Evolutionary conservation across 2,888 invertebrate species (phyloP).

Genomic region (Polia nebulosa): DNA sequence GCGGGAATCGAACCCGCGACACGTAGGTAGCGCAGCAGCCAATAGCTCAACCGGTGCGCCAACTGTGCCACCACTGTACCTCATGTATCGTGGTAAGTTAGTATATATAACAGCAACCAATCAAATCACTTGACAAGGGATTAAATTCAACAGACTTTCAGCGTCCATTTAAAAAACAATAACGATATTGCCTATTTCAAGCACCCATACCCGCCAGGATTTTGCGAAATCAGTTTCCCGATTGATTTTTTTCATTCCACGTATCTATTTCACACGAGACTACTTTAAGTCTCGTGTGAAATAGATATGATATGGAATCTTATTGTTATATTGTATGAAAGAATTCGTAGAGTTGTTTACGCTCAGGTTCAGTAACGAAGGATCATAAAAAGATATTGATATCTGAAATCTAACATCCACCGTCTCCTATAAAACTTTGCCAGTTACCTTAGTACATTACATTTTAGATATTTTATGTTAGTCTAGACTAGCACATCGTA

Average conservation of each 20-base stretch:
- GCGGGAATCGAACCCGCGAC: not conserved
- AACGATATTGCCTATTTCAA: constrained; percentile 16
- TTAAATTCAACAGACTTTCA: not conserved
- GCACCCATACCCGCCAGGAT: not conserved
- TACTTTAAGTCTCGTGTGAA: constrained; percentile 9
- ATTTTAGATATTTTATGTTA: constrained; percentile 60
- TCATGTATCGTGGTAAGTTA: not conserved
- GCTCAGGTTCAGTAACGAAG: constrained; percentile 42
- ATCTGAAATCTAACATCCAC: constrained; percentile 59
- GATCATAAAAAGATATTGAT: constrained; percentile 64
- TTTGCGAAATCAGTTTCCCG: not conserved
- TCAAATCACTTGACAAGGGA: constrained; percentile 23
- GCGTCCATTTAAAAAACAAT: constrained; percentile 14
- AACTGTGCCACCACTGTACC: not conserved
- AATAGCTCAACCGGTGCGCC: not conserved
- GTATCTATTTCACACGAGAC: too few relatives aligned
- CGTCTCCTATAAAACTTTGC: constrained; percentile 57
- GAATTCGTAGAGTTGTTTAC: constrained; percentile 56
- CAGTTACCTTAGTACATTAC: constrained; percentile 64
- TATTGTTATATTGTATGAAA: constrained; percentile 31
- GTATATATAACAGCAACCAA: constrained; percentile 14
- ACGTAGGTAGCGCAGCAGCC: not conserved
- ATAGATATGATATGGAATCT: constrained; percentile 5
- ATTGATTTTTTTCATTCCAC: constrained; percentile 1
- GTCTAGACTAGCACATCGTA: constrained; percentile 57